Evolutionary conservation across 2,797 vertebrate genomes (phyloP), one percentile per base, ranked within the genome.

Genomic region (Epinephelus awoara): DNA sequence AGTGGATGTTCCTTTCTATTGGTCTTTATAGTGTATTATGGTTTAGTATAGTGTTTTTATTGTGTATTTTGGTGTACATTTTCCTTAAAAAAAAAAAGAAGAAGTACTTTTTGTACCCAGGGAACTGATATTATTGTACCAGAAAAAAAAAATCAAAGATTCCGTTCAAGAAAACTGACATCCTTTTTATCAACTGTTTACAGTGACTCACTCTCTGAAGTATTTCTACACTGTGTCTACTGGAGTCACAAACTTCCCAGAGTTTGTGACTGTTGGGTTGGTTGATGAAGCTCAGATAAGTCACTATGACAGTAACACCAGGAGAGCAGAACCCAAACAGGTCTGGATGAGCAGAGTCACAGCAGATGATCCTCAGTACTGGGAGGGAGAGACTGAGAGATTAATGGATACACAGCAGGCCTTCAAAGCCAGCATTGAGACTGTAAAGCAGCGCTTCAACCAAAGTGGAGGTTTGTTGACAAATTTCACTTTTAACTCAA

Each of bases 391-490:
- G 0, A 80, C 38, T 27, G 6, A 21, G n/a, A 0, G 0, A 0
- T 4, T 0, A 10, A 0, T 3, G 11, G 10, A 2, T 13, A 0
- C 0, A 0, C 21, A 67, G 57, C 79, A 75, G 77, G 0, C 0
- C 13, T 88, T 38, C 76, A 91, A 79, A 80, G 9, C 0, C 51
- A 49, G n/a, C 57, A 69, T 91, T 52, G 82, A 82, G 0, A 51
- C 0, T 7, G 0, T 0, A 7, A 89, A 73, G 55, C 0, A 29
- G 0, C 86, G 72, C 62, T 89, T 92, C 71, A 93, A 93, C 88
- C 89, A 92, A 59, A 93, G 86, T 62, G 77, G 44, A 88, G 93
- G 93, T 94, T 76, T 67, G 89, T 80, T 64, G 2, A 13, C 58
- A 3, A 25, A 12, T 79, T 75, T 73, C 7, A 70, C 23, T 69